Evolutionary conservation across 2,113 vertebrate species (phyloP), one percentile per base, ranked within the genome.

Genomic region (Scomber colias): DNA sequence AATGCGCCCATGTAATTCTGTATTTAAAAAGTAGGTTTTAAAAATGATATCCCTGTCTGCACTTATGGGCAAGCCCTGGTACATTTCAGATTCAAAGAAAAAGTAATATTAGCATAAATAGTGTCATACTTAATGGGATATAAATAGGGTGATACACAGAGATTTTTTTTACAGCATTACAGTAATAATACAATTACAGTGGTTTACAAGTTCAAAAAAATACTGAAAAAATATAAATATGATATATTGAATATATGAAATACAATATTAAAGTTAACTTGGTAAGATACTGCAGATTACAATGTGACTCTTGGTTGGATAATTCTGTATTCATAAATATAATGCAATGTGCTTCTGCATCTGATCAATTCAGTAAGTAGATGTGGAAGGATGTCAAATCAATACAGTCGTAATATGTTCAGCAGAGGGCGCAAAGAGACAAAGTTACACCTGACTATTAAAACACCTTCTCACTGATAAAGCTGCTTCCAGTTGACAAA

Each of bases 391-490:
- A 46, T 9, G 16, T 71, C 15, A 66, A 45, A 72, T 49, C 40
- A 79, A 31, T 72, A 72, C 11, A 65, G 53, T 69, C 49, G 51
- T 19, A 56, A 30, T 62, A 24, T 65, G 31, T 86, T 89, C 87
- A 84, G 86, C 64, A 93, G 90, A 84, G 90, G 92, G 90, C 87
- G 87, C 86, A 87, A 82, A n/a, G 30, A 76, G 50, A 81, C 82
- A 82, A 59, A 78, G 66, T 71, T 87, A 46, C 50, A 70, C 31
- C 77, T 76, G 66, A 46, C 35, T 69, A 40, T 56, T 35, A 15
- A 66, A 69, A 51, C 49, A 70, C 35, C n/a, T 51, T 67, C 44
- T 76, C 49, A 53, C 51, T 46, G 69, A 56, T 24, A 68, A 57
- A 68, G 40, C 65, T 67, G 82, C 49, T 77, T 57, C 15, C 53